Percentiles rank a stretch among this genome's conserved stretches.
Evolutionary conservation across 2,888 invertebrate species (phyloP).

Genomic region (Pheosia gnoma): DNA sequence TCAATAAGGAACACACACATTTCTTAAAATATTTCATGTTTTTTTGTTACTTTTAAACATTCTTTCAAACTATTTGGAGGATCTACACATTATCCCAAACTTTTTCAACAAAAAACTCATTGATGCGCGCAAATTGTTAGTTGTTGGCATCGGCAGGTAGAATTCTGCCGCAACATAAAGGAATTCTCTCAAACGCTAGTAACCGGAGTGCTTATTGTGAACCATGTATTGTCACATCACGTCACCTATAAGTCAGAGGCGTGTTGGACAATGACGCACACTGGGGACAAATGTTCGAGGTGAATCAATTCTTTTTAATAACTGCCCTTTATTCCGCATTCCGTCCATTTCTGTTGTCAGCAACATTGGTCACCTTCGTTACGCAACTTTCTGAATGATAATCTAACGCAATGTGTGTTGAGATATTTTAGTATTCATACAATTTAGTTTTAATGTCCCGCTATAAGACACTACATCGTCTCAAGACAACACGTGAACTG

Average conservation of each 20-base stretch:
- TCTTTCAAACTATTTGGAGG: background rate
- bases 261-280: conserved; percentile 24
- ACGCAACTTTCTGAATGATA: no score
- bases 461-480: no score
- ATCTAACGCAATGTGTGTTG: no score
- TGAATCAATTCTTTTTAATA: conserved; percentile 25
- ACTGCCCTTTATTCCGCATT: no score
- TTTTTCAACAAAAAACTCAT: conserved; percentile 14
- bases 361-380: no score
- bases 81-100: conserved; percentile 4
- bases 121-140: conserved; percentile 29
- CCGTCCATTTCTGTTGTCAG: no score
- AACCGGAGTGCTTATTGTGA: conserved; percentile 26
- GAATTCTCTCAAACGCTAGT: conserved; percentile 25
- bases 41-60: no score
- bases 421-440: no score
- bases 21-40: no score
- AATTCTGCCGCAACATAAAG: conserved; percentile 32
- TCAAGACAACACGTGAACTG: no score
- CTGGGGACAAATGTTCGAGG: conserved; percentile 24
- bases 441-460: no score
- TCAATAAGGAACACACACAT: no score
- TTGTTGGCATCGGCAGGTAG: conserved; percentile 25
- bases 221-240: conserved; percentile 27
- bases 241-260: conserved; percentile 29